Evolutionary conservation across 2,888 invertebrate genomes (phyloP).

Genomic region (Cyclophora punctaria): DNA sequence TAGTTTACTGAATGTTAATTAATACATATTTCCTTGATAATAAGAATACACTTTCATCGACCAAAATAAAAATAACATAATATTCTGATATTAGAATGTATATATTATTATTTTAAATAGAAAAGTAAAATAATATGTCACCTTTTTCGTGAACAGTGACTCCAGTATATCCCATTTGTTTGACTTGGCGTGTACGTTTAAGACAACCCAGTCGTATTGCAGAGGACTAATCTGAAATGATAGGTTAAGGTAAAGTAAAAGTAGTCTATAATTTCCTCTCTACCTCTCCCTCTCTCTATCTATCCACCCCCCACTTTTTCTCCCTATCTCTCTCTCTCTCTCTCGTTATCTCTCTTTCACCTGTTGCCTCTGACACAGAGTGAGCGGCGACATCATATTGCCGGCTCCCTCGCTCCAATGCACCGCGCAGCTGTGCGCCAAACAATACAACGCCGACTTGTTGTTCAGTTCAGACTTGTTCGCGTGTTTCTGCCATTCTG

Average conservation of each 20-base stretch:
- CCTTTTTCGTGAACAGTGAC: constrained; percentile 77
- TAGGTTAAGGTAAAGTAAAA: too few species aligned
- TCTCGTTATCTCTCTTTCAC: constrained; percentile 20
- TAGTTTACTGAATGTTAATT: too few species aligned
- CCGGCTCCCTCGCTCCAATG: constrained; percentile 73
- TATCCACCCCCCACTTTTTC: too few species aligned
- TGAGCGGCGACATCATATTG: constrained; percentile 69
- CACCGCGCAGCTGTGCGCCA: constrained; percentile 65
- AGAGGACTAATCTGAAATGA: constrained; percentile 71
- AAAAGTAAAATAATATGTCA: constrained; percentile 23
- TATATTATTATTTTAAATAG: constrained; percentile 2
- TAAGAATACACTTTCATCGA: too few species aligned
- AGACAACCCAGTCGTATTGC: constrained; percentile 82
- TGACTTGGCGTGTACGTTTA: constrained; percentile 76
- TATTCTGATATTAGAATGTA: too few species aligned
- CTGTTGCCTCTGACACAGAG: constrained; percentile 73
- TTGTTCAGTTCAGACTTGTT: constrained; percentile 49
- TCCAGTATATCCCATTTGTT: constrained; percentile 79
- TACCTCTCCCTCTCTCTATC: too few species aligned
- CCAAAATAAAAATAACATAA: too few species aligned
- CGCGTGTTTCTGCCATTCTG: constrained; percentile 77
- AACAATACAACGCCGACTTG: constrained; percentile 65
- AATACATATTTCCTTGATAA: too few species aligned
- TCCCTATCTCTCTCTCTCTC: too few species aligned
- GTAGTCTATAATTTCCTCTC: too few species aligned